phyloP scores from a whole-genome alignment of 1,140 invertebrate species.

The Drosophila santomea region DNA sequence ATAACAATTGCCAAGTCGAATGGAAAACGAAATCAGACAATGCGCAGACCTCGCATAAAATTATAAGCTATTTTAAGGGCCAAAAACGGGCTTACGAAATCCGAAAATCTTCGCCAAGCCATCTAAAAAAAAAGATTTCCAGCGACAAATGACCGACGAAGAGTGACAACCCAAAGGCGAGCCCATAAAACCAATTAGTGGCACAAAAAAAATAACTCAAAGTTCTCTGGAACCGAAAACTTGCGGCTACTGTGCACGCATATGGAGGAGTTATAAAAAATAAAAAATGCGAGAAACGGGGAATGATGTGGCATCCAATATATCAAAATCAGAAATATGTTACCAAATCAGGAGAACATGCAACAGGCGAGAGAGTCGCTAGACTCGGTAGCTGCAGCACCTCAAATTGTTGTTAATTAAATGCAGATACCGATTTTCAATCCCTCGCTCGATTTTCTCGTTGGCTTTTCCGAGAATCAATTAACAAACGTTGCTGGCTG shows the following conservation, averaged over 20 bases:
- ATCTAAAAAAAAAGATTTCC: conserved; percentile 36
- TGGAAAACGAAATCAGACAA: conserved; percentile 44
- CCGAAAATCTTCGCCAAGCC: conserved; percentile 32
- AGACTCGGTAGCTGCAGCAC: conserved; percentile 35
- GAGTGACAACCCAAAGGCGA: conserved; percentile 34
- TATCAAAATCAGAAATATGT: conserved; percentile 62
- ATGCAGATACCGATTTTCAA: conserved; percentile 46
- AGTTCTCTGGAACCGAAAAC: conserved; percentile 7
- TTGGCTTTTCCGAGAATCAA: conserved; percentile 71
- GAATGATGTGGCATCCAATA: conserved; percentile 31
- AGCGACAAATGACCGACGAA: conserved; percentile 57
- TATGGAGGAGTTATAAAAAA: conserved; percentile 4
- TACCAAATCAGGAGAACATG: conserved; percentile 56
- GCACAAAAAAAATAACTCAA: conserved; percentile 29
- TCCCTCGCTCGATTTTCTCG: not conserved
- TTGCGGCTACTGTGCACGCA: conserved; percentile 47
- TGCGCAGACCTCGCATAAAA: conserved; percentile 68
- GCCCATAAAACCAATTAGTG: conserved; percentile 59
- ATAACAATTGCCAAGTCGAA: conserved; percentile 65
- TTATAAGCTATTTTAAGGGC: conserved; percentile 63
- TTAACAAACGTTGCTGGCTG: conserved; percentile 82
- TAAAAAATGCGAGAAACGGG: conserved; percentile 19
- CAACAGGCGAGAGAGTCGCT: conserved; percentile 48
- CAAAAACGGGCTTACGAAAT: conserved; percentile 48
- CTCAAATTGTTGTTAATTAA: conserved; percentile 79